A percentile compares a stretch with the other conserved stretches of the same genome.
phyloP scores from a whole-genome alignment of 2,113 vertebrate species.

The Hippocampus zosterae region DNA sequence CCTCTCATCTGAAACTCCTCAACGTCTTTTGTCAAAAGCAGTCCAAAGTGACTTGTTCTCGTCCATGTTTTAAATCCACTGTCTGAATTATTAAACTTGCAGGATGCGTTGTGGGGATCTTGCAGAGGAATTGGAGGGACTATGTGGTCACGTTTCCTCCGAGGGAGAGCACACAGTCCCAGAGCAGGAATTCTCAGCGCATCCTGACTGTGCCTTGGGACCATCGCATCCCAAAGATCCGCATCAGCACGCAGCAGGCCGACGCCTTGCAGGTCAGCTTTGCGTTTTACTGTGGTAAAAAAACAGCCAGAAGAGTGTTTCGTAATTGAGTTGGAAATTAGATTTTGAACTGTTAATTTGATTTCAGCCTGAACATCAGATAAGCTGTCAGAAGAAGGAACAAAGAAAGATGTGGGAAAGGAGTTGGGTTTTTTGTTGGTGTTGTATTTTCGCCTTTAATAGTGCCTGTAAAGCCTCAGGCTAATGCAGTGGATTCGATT shows the following conservation, averaged over 20 bases:
- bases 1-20: not conserved
- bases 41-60: too few species aligned
- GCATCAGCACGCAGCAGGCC: slow-evolving; percentile 91
- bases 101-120: slow-evolving; percentile 87
- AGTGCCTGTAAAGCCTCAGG: too few species aligned
- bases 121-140: slow-evolving; percentile 94
- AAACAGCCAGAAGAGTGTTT: not conserved
- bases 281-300: not conserved
- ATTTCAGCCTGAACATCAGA: not conserved
- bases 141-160: slow-evolving; percentile 92
- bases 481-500: not conserved
- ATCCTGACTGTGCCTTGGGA: slow-evolving; percentile 91
- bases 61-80: not conserved
- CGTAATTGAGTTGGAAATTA: not conserved
- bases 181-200: slow-evolving; percentile 82
- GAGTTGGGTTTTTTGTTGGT: too few species aligned
- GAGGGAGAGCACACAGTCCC: slow-evolving; percentile 81
- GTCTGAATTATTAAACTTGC: not conserved
- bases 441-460: too few species aligned
- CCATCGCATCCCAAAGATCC: slow-evolving; percentile 89
- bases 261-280: slow-evolving; percentile 82
- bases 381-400: not conserved
- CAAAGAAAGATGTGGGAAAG: not conserved
- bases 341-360: not conserved
- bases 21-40: not conserved